A percentile compares a stretch with the other conserved stretches of the same genome.
Conservation (phyloP, 2,113 vertebrate species). For the Odocoileus hemionus region DNA sequence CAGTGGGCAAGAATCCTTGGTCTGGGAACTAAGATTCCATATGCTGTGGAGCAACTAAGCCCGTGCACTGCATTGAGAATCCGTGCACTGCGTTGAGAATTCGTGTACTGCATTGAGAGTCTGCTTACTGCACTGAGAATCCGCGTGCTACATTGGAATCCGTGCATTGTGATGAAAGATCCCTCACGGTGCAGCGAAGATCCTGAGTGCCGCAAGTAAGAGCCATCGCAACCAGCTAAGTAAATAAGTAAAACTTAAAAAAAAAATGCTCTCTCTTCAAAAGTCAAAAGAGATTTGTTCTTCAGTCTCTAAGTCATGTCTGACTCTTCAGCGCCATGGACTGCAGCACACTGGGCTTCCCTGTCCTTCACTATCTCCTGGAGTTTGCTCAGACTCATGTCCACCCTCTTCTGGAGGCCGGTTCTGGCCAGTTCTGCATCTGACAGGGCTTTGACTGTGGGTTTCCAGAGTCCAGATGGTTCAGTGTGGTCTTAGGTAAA, state of each 20-base stretch:
- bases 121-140: not conserved
- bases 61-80: no score
- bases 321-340: not conserved
- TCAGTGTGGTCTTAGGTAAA: not conserved
- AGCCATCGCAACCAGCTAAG: not conserved
- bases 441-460: not conserved
- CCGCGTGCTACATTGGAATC: not conserved
- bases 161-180: fast-evolving
- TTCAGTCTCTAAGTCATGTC: not conserved
- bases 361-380: not conserved
- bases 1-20: not conserved
- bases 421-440: not conserved
- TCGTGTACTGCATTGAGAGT: no score
- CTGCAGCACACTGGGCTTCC: not conserved
- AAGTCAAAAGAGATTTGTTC: not conserved
- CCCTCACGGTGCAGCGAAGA: not conserved
- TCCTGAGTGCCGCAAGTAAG: not conserved
- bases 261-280: not conserved
- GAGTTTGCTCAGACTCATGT: not conserved
- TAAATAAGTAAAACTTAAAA: not conserved
- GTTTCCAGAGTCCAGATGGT: not conserved
- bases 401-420: not conserved
- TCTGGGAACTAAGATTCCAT: not conserved
- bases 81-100: no score
- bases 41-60: not conserved